These are phyloP conservation scores for Pandemis cinnamomeana DNA, from an alignment of 2,888 invertebrate genomes.

Conservation along the genomic window DNA sequence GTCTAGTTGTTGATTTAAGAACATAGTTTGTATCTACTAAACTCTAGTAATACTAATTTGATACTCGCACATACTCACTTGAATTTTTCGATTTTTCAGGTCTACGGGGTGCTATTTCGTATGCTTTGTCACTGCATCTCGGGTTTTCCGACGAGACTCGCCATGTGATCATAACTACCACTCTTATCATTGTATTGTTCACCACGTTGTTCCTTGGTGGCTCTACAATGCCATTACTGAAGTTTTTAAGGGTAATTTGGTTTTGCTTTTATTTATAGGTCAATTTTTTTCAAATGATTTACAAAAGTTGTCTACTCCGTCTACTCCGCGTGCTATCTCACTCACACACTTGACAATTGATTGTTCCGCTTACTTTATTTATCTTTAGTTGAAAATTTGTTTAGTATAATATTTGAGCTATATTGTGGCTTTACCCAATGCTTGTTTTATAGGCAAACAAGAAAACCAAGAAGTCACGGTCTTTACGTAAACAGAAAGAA, in stretches of 20 bases:
- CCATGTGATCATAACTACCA: slow-evolving; percentile 98
- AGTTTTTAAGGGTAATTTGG: slow-evolving; percentile 90
- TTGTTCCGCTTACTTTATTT: background rate
- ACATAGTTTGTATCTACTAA: background rate
- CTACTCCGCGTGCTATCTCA: background rate
- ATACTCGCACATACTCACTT: background rate
- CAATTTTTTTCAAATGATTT: background rate
- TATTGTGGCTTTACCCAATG: too few relatives aligned
- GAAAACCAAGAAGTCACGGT: slow-evolving; percentile 79
- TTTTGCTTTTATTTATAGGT: background rate
- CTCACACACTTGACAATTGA: background rate
- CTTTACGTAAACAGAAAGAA: slow-evolving; percentile 88
- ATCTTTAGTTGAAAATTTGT: too few relatives aligned
- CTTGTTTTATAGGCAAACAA: slow-evolving; percentile 75
- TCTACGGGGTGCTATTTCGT: slow-evolving; percentile 98
- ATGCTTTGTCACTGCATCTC: slow-evolving; percentile 97
- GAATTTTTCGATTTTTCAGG: slow-evolving; percentile 80
- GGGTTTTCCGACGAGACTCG: slow-evolving; percentile 97
- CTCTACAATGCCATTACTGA: slow-evolving; percentile 98
- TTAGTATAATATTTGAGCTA: too few relatives aligned
- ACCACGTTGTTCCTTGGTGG: slow-evolving; percentile 98
- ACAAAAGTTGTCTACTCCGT: background rate
- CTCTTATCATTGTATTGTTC: slow-evolving; percentile 98
- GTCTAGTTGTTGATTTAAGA: too few relatives aligned
- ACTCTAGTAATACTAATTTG: background rate